Evolutionary conservation across 1,140 invertebrate genomes (phyloP).

Genomic region (Pygmarrhopalites habei): DNA sequence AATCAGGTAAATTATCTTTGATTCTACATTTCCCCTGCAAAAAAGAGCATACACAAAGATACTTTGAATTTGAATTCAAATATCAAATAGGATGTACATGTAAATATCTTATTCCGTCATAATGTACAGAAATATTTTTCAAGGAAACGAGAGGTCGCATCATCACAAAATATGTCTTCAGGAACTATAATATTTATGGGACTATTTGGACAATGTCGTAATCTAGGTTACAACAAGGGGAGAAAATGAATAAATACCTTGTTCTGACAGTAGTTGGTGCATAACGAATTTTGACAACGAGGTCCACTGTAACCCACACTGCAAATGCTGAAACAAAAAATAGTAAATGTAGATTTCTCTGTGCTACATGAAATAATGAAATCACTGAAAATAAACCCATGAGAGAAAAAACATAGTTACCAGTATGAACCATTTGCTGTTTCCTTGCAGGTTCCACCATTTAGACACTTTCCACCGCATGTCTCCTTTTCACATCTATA

Average conservation of each 20-base stretch:
- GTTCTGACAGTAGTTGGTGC: slow-evolving; percentile 44
- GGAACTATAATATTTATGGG: too few species aligned
- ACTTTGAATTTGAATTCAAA: background rate
- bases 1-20: slow-evolving; percentile 38
- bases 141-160: too few species aligned
- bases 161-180: too few species aligned
- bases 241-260: too few species aligned
- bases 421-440: slow-evolving; percentile 38
- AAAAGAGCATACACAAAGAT: slow-evolving; percentile 6
- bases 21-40: slow-evolving; percentile 34
- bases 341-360: too few species aligned
- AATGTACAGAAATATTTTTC: background rate
- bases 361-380: too few species aligned
- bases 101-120: background rate
- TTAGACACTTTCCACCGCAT: slow-evolving; percentile 54
- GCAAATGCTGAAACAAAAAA: too few species aligned
- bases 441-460: slow-evolving; percentile 52
- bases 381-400: too few species aligned
- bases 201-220: too few species aligned
- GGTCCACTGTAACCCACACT: too few species aligned
- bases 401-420: slow-evolving; percentile 41
- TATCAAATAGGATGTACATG: slow-evolving; percentile 3
- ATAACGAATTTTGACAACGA: slow-evolving; percentile 45
- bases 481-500: too few species aligned
- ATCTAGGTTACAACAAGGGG: too few species aligned